These are phyloP conservation scores for Mus spretus DNA, from an alignment of 2,797 vertebrate species.

Conservation along the genomic window DNA sequence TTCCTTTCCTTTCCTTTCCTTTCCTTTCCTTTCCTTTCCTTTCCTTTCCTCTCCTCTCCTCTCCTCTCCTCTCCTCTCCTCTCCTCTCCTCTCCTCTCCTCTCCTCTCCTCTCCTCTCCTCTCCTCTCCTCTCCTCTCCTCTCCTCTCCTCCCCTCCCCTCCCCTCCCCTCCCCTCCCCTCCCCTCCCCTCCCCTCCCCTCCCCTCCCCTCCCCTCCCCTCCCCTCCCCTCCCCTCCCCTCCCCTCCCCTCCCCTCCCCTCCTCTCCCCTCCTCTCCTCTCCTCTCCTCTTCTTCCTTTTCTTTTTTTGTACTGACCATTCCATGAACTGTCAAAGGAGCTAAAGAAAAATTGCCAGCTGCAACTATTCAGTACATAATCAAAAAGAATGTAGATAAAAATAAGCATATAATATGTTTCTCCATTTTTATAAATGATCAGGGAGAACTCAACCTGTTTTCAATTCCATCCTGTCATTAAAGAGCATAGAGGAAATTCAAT, in stretches of 20 bases:
- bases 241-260: fast-evolving
- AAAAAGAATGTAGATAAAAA: background rate
- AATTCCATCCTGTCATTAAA: background rate
- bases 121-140: fast-evolving
- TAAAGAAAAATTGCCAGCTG: background rate
- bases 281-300: background rate
- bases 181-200: no score
- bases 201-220: no score
- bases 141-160: no score
- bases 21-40: no score
- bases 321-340: background rate
- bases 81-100: background rate
- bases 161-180: no score
- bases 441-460: background rate
- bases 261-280: fast-evolving
- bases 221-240: background rate
- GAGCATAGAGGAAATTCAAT: background rate
- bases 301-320: background rate
- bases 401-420: background rate
- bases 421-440: background rate
- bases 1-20: no score
- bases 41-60: no score
- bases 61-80: no score
- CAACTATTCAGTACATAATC: background rate
- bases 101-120: fast-evolving